These are phyloP conservation scores for Monochamus saltuarius DNA, from an alignment of 1,140 invertebrate genomes.

Conservation along the genomic window DNA sequence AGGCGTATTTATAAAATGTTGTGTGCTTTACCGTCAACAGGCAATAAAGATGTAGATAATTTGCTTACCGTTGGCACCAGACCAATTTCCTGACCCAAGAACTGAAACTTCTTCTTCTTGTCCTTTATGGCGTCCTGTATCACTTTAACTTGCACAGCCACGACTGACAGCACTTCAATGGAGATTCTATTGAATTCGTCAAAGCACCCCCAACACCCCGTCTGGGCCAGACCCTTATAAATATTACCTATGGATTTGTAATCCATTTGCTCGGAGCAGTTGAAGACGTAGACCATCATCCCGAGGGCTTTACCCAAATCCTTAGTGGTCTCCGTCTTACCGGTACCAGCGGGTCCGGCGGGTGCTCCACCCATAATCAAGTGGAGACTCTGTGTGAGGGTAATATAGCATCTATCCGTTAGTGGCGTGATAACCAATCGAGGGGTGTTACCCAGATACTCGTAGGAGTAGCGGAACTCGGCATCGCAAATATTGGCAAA, in stretches of 20 bases:
- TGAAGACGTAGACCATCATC: slow-evolving; percentile 95
- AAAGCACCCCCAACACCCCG: slow-evolving; percentile 95
- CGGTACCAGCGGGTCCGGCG: slow-evolving; percentile 83
- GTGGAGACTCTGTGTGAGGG: slow-evolving; percentile 83
- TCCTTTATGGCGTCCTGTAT: slow-evolving; percentile 84
- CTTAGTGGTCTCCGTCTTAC: slow-evolving; percentile 93
- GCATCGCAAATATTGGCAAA: slow-evolving; percentile 93
- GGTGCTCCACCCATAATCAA: slow-evolving; percentile 90
- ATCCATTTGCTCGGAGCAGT: slow-evolving; percentile 96
- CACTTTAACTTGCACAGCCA: slow-evolving; percentile 82
- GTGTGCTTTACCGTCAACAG: too few relatives aligned
- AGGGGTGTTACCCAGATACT: slow-evolving; percentile 82
- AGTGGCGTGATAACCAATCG: slow-evolving; percentile 82
- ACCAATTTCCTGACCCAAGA: slow-evolving; percentile 79
- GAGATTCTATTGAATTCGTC: slow-evolving; percentile 95
- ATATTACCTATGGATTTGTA: slow-evolving; percentile 91
- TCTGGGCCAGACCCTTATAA: slow-evolving; percentile 87
- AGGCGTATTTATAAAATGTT: too few relatives aligned
- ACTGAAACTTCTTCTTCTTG: slow-evolving; percentile 77
- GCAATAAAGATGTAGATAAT: too few relatives aligned
- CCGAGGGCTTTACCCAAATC: slow-evolving; percentile 87
- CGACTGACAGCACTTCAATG: slow-evolving; percentile 89
- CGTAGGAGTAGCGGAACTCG: slow-evolving; percentile 75
- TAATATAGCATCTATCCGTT: slow-evolving; percentile 87
- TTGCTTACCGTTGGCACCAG: slow-evolving; percentile 63